Evolutionary conservation across 2,797 vertebrate genomes (phyloP).

Genomic region (Dallia pectoralis): DNA sequence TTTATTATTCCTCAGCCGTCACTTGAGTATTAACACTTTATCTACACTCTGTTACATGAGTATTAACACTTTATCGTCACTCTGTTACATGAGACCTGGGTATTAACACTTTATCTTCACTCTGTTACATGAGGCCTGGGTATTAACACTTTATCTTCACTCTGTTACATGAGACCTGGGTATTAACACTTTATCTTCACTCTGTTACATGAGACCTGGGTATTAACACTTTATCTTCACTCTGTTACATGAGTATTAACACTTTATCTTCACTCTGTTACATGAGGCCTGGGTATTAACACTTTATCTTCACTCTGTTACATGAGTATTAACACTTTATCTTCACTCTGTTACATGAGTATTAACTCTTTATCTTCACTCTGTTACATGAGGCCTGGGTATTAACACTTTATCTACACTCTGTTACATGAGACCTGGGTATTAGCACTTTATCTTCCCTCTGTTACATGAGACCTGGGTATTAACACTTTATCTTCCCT

Average conservation of each 20-base stretch:
- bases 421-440: not conserved
- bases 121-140: not conserved
- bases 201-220: not conserved
- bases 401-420: not conserved
- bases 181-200: not conserved
- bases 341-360: not conserved
- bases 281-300: not conserved
- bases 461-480: not conserved
- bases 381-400: not conserved
- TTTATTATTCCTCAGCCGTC: slow-evolving; percentile 61
- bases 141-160: not conserved
- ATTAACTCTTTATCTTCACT: not conserved
- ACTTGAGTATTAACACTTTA: too few relatives aligned
- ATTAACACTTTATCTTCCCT: not conserved
- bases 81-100: not conserved
- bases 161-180: not conserved
- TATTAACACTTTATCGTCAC: not conserved
- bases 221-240: not conserved
- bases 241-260: too few relatives aligned
- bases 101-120: not conserved
- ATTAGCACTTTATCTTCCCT: not conserved
- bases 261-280: not conserved
- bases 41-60: not conserved
- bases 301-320: too few relatives aligned
- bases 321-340: too few relatives aligned